Conservation (phyloP, 2,888 invertebrate species). For the Torymus tubicola region DNA sequence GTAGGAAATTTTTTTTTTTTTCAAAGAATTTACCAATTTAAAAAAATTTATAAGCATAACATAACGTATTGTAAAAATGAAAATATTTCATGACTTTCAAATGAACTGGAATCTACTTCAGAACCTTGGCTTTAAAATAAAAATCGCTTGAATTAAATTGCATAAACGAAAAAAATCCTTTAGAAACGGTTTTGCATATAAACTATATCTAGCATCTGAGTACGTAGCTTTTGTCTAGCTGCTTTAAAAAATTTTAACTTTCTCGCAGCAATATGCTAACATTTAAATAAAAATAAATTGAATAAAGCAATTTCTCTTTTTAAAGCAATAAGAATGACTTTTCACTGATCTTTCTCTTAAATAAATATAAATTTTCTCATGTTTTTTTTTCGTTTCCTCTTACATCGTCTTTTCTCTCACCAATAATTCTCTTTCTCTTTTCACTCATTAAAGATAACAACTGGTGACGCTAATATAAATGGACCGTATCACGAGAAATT, state of each 20-base stretch:
- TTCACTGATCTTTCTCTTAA: slow-evolving; percentile 32
- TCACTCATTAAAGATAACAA: slow-evolving; percentile 23
- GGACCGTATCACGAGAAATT: slow-evolving; percentile 38
- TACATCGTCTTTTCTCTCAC: slow-evolving; percentile 33
- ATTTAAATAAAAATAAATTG: slow-evolving; percentile 50
- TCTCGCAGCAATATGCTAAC: slow-evolving; percentile 36
- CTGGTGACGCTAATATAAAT: slow-evolving; percentile 18
- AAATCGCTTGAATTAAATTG: neutral
- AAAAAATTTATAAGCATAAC: slow-evolving; percentile 14
- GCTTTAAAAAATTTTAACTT: slow-evolving; percentile 46
- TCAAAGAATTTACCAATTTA: slow-evolving; percentile 29
- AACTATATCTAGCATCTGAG: slow-evolving; percentile 34
- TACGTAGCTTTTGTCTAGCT: slow-evolving; percentile 37
- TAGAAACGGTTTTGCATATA: slow-evolving; percentile 28
- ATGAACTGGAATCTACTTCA: slow-evolving; percentile 21
- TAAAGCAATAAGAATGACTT: slow-evolving; percentile 37
- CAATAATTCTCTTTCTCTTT: slow-evolving; percentile 30
- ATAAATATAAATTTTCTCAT: slow-evolving; percentile 50
- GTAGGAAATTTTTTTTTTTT: slow-evolving; percentile 27
- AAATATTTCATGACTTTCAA: slow-evolving; percentile 10
- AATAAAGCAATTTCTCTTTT: slow-evolving; percentile 40
- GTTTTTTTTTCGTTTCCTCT: slow-evolving; percentile 16
- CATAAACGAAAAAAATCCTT: slow-evolving; percentile 35
- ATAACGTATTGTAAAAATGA: slow-evolving; percentile 10
- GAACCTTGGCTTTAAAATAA: slow-evolving; percentile 30